Base-by-base conservation (phyloP, 2,113 vertebrate genomes). In the Turnix velox region DNA sequence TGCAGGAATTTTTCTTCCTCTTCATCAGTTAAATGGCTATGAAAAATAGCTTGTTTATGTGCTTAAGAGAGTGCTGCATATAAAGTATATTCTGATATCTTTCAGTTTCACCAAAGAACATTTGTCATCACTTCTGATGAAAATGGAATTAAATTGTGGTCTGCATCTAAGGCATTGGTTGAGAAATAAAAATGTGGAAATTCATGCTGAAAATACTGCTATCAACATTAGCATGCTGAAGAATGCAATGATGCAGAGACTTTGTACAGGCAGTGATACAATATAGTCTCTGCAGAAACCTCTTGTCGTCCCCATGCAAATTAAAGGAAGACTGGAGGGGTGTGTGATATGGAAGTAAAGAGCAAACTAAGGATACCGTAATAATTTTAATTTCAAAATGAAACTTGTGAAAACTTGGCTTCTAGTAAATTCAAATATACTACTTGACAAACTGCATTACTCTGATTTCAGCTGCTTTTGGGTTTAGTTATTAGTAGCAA, bases 121-220 rank as follows among this genome's bases (percentile, higher is more conserved):
- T 87, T 95, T 85, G 89, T 93, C 92, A 95, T 80, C 42, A 69
- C 74, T 85, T 93, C 87, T 74, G 91, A 82, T 77, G 54, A 81
- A 81, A 90, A 93, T 7, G 30, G 67, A 88, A 94, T 84, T 84
- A 88, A 93, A 90, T 63, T 89, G 49, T 87, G 67, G 74, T 67
- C 69, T 92, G 78, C 51, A 82, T 51, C 49, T 46, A 82, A 82
- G 58, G 51, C 54, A 87, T 48, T 3, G 2, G 43, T 1, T 83
- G 78, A 95, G 63, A 86, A 91, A 89, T 71, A 92, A 82, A 91
- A 94, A 76, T 22, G 77, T 76, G 54, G 74, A 91, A 82, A 95
- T 79, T 61, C 58, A 87, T 76, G 87, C 74, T 92, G 66, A 84
- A 93, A 68, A 78, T 46, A 75, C 49, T 43, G 79, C 69, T 62